Evolutionary conservation across 2,797 vertebrate species (phyloP), one percentile per base, ranked within the genome.

Genomic region (Oreonectes daqikongensis): DNA sequence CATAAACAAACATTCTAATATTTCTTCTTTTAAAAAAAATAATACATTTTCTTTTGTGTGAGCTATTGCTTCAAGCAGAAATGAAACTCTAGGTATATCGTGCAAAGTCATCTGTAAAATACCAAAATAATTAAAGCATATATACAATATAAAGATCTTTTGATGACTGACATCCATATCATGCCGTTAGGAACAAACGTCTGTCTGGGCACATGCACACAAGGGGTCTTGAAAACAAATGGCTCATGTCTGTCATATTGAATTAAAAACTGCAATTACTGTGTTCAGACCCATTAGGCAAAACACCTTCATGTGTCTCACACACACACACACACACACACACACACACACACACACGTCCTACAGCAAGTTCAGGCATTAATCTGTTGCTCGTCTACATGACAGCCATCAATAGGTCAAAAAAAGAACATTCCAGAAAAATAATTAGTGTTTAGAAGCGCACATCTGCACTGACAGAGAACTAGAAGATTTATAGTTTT

Each of bases 391-490:
- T 87, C 78, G 78, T 78, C 71, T 86, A 79, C 80, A 87, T 84
- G 84, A 84, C 77, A 87, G 88, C 88, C 88, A 83, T 82, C 84
- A 88, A 81, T 88, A 85, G 79, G 87, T 85, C 82, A 81, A 69
- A 85, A 69, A 86, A 66, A 70, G 81, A 86, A 84, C 89, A 90
- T 92, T 91, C 88, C 88, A 90, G 83, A 73, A 88, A 91, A 92
- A 91, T 89, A 87, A 91, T 92, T 90, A 91, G 85, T 71, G 69
- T 80, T 57, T 77, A 83, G 50, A 75, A 52, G 80, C 71, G 83
- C 72, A 65, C 75, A 81, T 83, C 69, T 42, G 76, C 83, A 82
- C 79, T 83, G 81, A 80, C 79, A 86, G 84, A 75, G 82, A 65
- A 84, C 84, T 79, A 69, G 2, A 9, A n/a, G 38, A 53, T 52